Conservation (phyloP, 2,797 vertebrate genomes). For the Crenichthys baileyi region DNA sequence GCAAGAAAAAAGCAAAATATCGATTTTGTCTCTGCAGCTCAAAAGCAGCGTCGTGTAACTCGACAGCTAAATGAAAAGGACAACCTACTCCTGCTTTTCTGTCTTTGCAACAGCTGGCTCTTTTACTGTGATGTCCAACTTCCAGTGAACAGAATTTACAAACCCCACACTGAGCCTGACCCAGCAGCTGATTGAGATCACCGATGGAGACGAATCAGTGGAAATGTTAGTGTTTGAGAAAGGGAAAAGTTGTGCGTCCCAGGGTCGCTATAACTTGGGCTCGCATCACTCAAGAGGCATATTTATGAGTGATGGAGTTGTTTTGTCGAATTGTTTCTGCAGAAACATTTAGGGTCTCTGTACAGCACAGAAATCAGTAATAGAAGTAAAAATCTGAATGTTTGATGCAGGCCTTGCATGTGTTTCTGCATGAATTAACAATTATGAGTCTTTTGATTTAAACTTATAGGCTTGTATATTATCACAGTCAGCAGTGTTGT, state of each 20-base stretch:
- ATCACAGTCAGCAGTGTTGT: conserved; percentile 29
- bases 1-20: conserved; percentile 29
- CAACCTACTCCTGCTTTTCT: conserved; percentile 4
- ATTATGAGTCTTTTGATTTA: not conserved
- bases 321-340: conserved; percentile 75
- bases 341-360: conserved; percentile 50
- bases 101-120: not conserved
- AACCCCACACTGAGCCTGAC: conserved; percentile 29
- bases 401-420: not conserved
- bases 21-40: conserved; percentile 47
- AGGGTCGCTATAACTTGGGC: conserved; percentile 71
- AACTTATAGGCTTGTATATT: conserved; percentile 5
- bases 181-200: conserved; percentile 49
- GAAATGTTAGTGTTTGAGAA: conserved; percentile 56
- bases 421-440: not conserved
- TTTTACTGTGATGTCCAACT: conserved; percentile 44
- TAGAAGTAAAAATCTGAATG: conserved; percentile 13
- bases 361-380: conserved; percentile 11
- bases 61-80: conserved; percentile 24
- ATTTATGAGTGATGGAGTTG: conserved; percentile 77
- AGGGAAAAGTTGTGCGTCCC: conserved; percentile 76
- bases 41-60: conserved; percentile 40
- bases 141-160: conserved; percentile 29
- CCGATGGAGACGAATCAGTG: conserved; percentile 52
- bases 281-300: conserved; percentile 71